Conservation (phyloP, 2,113 vertebrate species). For the Hemibagrus wyckioides region DNA sequence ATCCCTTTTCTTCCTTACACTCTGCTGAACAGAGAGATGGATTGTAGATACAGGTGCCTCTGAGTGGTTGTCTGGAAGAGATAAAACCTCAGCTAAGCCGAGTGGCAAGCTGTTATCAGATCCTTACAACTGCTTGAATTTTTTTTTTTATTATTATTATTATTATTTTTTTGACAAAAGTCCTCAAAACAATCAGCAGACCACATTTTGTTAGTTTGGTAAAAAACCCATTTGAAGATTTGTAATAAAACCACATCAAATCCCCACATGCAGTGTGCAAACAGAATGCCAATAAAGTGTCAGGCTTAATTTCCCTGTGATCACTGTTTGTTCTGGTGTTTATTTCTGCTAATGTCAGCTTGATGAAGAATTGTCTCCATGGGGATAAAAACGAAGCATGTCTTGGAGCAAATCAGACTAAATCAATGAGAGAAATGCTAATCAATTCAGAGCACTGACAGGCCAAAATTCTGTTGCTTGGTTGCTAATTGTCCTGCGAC, state of each 20-base stretch:
- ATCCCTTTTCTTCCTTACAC: conserved; percentile 11
- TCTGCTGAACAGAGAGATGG: conserved; percentile 17
- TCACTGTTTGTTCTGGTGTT: conserved; percentile 6
- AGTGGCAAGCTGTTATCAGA: background rate
- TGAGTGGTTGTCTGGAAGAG: background rate
- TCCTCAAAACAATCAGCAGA: background rate
- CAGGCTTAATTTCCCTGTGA: background rate
- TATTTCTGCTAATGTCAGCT: background rate
- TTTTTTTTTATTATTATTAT: background rate
- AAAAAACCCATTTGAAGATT: background rate
- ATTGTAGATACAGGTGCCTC: background rate
- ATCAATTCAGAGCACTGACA: background rate
- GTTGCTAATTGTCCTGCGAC: background rate
- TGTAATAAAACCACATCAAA: background rate
- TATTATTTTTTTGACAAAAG: background rate
- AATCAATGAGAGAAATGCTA: conserved; percentile 9
- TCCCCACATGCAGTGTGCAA: background rate
- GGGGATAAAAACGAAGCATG: conserved; percentile 15
- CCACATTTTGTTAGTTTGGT: background rate
- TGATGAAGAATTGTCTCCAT: conserved; percentile 15
- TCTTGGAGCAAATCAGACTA: background rate
- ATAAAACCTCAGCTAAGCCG: background rate
- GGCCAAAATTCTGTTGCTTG: background rate
- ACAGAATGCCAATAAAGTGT: background rate
- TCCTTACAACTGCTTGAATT: background rate